phyloP scores from a whole-genome alignment of 2,113 vertebrate genomes.

The Gadus macrocephalus region DNA sequence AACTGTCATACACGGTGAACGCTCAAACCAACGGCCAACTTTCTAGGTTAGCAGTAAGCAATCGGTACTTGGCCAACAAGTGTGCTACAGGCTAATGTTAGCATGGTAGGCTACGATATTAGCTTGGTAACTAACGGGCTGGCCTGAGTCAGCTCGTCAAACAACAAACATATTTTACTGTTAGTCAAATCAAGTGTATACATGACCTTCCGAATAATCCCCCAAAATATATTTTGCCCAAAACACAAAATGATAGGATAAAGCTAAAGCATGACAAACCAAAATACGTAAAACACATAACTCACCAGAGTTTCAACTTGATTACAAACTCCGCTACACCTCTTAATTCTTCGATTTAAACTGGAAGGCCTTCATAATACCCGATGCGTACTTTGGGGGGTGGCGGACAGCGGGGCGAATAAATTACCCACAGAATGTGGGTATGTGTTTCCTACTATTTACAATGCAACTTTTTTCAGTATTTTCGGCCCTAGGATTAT shows the following conservation, averaged over 20 bases:
- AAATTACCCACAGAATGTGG: constrained; percentile 19
- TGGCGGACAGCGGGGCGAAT: background rate
- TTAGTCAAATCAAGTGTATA: background rate
- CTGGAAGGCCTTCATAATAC: constrained; percentile 25
- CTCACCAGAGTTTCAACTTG: constrained; percentile 58
- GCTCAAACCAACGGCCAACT: too few species aligned
- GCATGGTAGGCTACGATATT: constrained; percentile 35
- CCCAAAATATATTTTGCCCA: background rate
- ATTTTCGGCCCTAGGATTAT: constrained; percentile 28
- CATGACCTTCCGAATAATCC: too few species aligned
- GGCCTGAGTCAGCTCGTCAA: constrained; percentile 2
- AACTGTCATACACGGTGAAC: too few species aligned
- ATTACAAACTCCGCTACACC: constrained; percentile 38
- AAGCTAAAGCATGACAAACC: constrained; percentile 28
- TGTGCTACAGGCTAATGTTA: constrained; percentile 53
- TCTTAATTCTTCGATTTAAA: constrained; percentile 18
- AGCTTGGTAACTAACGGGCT: background rate
- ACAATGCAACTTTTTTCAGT: constrained; percentile 51
- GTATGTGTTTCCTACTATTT: constrained; percentile 41
- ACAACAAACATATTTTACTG: background rate
- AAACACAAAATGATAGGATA: background rate
- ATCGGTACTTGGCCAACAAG: constrained; percentile 46
- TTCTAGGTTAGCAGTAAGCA: constrained; percentile 51
- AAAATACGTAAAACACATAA: constrained; percentile 25
- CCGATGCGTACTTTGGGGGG: background rate